These are phyloP conservation scores for Masnerella sp. DNA, from an alignment of 2,888 invertebrate genomes.

Conservation along the genomic window DNA sequence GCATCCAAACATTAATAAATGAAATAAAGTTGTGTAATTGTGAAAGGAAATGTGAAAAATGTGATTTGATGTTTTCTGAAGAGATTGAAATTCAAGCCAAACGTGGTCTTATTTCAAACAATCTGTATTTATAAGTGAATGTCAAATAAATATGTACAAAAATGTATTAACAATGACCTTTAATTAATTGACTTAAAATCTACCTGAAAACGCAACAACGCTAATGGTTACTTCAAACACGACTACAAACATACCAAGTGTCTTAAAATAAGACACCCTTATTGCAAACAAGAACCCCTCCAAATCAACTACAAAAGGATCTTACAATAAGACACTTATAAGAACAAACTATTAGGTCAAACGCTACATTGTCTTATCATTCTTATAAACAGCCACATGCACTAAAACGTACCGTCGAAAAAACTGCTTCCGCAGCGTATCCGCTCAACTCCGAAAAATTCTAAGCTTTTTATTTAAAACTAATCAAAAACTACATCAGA, in stretches of 20 bases:
- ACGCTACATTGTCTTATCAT: constrained; percentile 17
- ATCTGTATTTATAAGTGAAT: neutral
- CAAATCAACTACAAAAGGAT: constrained; percentile 8
- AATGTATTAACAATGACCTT: neutral
- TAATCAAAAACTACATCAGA: too few relatives aligned
- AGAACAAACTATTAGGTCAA: constrained; percentile 16
- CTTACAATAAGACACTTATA: constrained; percentile 26
- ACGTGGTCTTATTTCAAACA: neutral
- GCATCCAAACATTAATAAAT: neutral
- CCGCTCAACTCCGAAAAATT: constrained; percentile 4
- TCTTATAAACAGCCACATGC: constrained; percentile 33
- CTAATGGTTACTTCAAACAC: neutral
- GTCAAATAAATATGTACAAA: neutral
- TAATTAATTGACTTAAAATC: constrained; percentile 3
- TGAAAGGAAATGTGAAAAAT: too few relatives aligned
- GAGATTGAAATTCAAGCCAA: neutral
- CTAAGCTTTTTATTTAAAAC: too few relatives aligned
- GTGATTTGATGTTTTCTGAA: neutral
- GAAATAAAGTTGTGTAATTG: neutral
- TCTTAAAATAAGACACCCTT: constrained; percentile 11
- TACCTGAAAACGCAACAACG: constrained; percentile 25
- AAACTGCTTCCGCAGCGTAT: constrained; percentile 9
- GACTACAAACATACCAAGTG: constrained; percentile 14
- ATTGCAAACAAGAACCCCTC: neutral
- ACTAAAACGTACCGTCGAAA: constrained; percentile 37